These are phyloP conservation scores for Eupsilia transversa DNA, from an alignment of 2,888 invertebrate species.

Conservation along the genomic window DNA sequence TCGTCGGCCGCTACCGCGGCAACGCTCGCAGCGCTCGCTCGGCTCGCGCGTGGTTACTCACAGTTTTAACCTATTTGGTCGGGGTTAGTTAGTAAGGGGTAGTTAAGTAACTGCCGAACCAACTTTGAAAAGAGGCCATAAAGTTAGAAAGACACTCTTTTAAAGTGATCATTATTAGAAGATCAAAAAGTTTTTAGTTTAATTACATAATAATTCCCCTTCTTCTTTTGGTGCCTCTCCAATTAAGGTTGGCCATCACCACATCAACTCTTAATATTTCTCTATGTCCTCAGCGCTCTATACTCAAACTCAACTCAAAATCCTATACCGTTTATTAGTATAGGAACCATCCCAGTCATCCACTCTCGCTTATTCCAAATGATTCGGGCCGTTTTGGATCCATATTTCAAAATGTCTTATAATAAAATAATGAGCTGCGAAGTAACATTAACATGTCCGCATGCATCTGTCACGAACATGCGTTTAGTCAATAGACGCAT, in stretches of 20 bases:
- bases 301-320: too few relatives aligned
- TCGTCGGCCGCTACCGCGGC: too few relatives aligned
- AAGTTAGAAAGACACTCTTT: too few relatives aligned
- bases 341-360: not conserved
- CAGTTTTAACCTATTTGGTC: too few relatives aligned
- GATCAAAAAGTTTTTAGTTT: not conserved
- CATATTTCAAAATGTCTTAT: slow-evolving; percentile 11
- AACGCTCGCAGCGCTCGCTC: too few relatives aligned
- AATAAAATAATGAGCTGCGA: slow-evolving; percentile 19
- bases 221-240: not conserved
- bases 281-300: too few relatives aligned
- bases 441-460: slow-evolving; percentile 3
- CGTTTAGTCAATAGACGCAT: slow-evolving; percentile 27
- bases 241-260: not conserved
- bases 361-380: too few relatives aligned
- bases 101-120: too few relatives aligned
- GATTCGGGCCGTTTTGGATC: not conserved
- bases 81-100: too few relatives aligned
- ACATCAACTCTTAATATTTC: not conserved
- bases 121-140: too few relatives aligned
- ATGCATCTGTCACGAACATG: slow-evolving; percentile 37
- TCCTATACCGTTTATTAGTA: not conserved
- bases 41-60: too few relatives aligned
- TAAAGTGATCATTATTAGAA: too few relatives aligned
- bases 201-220: not conserved